Evolutionary conservation across 2,797 vertebrate genomes (phyloP).

Genomic region (Enteromius thamalakanensis): DNA sequence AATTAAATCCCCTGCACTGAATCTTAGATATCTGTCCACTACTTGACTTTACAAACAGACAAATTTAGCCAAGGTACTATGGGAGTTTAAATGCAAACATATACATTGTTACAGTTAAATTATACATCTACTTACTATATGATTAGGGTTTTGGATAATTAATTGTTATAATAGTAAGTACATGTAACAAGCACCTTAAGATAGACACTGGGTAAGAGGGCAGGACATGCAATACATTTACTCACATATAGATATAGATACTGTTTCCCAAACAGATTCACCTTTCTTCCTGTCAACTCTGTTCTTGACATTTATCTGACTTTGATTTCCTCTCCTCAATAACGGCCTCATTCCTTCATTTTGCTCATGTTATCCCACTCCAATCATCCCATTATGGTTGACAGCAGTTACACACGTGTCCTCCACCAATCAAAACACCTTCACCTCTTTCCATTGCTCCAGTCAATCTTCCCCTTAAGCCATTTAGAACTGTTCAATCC

Average conservation of each 20-base stretch:
- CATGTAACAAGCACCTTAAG: too few species aligned
- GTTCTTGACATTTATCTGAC: slow-evolving; percentile 45
- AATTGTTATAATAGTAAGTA: too few species aligned
- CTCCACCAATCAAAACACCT: slow-evolving; percentile 21
- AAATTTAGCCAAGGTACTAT: background rate
- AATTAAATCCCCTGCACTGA: background rate
- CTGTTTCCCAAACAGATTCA: background rate
- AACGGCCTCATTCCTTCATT: slow-evolving; percentile 3
- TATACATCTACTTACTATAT: too few species aligned
- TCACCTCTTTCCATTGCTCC: background rate
- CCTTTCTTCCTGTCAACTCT: slow-evolving; percentile 21
- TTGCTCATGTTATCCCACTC: slow-evolving; percentile 34
- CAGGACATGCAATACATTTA: background rate
- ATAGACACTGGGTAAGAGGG: background rate
- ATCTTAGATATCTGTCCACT: background rate
- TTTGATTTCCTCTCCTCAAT: slow-evolving; percentile 45
- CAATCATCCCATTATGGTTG: slow-evolving; percentile 32
- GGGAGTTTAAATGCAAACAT: background rate
- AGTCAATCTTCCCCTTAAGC: slow-evolving; percentile 14
- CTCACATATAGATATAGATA: background rate
- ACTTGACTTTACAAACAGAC: background rate
- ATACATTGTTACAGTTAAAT: too few species aligned
- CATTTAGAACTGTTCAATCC: background rate
- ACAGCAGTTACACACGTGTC: slow-evolving; percentile 15
- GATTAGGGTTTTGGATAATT: too few species aligned